Percentiles rank a stretch among this genome's conserved stretches.
Conservation (phyloP, 64 coral and sea anemone species). For the Hydrozoanthus tunicans region DNA sequence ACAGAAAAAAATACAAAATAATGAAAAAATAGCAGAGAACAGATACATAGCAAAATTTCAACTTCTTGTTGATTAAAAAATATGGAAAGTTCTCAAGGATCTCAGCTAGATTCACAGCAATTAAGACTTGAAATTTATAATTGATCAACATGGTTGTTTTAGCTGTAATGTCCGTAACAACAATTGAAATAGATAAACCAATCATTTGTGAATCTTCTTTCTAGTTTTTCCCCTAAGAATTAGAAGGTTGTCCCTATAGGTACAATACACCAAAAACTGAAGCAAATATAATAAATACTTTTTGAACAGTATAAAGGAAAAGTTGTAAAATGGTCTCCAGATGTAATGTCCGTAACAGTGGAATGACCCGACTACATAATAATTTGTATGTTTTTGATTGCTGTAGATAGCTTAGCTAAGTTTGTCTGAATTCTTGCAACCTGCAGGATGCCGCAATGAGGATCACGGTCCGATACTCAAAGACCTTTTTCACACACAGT, state of each 20-base stretch:
- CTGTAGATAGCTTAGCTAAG: background rate
- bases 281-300: conserved; percentile 22
- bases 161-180: conserved; percentile 61
- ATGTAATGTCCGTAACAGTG: conserved; percentile 66
- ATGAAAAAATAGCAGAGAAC: background rate
- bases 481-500: conserved; percentile 90
- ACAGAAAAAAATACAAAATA: background rate
- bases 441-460: conserved; percentile 71
- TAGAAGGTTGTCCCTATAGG: conserved; percentile 15
- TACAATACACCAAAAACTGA: conserved; percentile 26
- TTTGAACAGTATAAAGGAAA: conserved; percentile 47
- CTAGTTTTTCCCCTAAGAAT: background rate
- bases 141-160: conserved; percentile 51
- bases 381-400: background rate
- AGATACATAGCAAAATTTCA: no score
- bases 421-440: background rate
- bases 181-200: background rate
- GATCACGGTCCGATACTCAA: conserved; percentile 84
- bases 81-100: background rate
- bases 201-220: conserved; percentile 12
- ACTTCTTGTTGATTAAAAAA: background rate
- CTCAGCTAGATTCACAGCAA: conserved; percentile 32
- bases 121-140: conserved; percentile 44
- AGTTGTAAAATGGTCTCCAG: conserved; percentile 57
- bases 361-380: conserved; percentile 32